A percentile compares a stretch with the other conserved stretches of the same genome.
Evolutionary conservation across 2,113 vertebrate species (phyloP).

Genomic region (Hiodon tergisus): DNA sequence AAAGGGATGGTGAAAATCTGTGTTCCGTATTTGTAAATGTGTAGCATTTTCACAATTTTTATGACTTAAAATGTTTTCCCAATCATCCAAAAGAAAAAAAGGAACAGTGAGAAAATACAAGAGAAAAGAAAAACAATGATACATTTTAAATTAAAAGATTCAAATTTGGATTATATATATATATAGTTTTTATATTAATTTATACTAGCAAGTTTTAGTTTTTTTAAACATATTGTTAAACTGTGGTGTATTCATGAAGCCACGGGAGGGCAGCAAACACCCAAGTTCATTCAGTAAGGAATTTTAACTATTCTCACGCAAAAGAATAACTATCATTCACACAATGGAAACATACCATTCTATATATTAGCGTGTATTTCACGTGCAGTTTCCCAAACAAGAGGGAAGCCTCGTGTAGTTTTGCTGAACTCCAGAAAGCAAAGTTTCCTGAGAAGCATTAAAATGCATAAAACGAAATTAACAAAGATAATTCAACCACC

Average conservation of each 20-base stretch:
- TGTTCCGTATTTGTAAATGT: no score
- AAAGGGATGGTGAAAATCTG: no score
- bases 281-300: not conserved
- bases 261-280: conserved; percentile 16
- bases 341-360: not conserved
- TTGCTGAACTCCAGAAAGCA: no score
- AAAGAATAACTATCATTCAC: not conserved
- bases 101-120: not conserved
- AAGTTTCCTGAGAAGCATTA: no score
- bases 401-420: no score
- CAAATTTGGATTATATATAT: not conserved
- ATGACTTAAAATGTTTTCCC: no score
- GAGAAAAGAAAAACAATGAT: not conserved
- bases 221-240: not conserved
- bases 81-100: not conserved
- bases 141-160: conserved; percentile 1
- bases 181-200: not conserved
- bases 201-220: not conserved
- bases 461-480: no score
- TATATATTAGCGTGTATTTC: no score
- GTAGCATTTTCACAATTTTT: no score
- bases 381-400: no score
- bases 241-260: not conserved
- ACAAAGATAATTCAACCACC: no score
- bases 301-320: no score